Evolutionary conservation across 2,797 vertebrate species (phyloP), one percentile per base, ranked within the genome.

Genomic region (Vultur gryphus): DNA sequence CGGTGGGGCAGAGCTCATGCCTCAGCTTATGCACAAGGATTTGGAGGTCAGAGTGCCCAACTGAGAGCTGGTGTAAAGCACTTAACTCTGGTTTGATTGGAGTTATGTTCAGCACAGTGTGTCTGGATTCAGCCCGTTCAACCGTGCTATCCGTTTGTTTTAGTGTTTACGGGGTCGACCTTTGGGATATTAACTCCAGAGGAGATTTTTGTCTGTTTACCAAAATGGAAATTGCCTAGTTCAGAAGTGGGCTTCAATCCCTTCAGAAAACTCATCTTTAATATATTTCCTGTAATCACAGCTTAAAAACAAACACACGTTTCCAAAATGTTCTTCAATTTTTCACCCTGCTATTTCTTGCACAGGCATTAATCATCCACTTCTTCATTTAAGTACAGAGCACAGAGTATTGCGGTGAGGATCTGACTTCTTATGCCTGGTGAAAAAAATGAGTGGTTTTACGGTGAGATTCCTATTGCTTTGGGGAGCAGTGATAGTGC

Each of bases 21-120:
- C 76, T 62, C 48, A 19, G 8, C 28, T 71, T 52, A 7, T 10
- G 19, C 33, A 37, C 18, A 11, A 19, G 35, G 48, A 48, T 48
- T 86, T 0, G 0, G 75, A 77, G 39, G 35, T 2, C 0, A 0
- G 39, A 39, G 48, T n/a, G 28, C 26, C 28, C 20, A 26, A 0
- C 28, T 16, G 39, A 21, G 79, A 72, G 44, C 44, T 70, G 54
- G 24, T 61, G 48, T 62, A 49, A 69, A 84, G 80, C 46, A 7
- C 39, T 78, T 37, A 33, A 24, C 52, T 62, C 16, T 58, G 48
- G 13, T 76, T 75, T 78, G 31, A 13, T 9, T 44, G 25, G 65
- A 35, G 14, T 46, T 51, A 4, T 28, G 37, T 24, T 70, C 57
- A 33, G 57, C 64, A 8, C 41, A 19, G 48, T 13, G 43, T 35